Percentiles rank a stretch among this genome's conserved stretches.
phyloP scores from a whole-genome alignment of 2,888 invertebrate genomes.

The Silvanus unidentatus region DNA sequence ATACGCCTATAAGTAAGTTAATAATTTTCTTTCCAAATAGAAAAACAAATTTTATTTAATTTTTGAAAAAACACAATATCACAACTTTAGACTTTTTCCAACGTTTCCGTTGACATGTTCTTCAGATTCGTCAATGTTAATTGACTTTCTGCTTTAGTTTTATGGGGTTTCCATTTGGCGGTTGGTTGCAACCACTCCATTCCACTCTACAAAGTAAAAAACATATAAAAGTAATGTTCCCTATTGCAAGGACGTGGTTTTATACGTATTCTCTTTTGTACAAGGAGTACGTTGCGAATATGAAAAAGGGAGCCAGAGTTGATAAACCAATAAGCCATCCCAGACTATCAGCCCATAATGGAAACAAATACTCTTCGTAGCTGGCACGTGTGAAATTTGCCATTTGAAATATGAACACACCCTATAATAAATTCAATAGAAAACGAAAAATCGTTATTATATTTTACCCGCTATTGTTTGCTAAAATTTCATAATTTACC shows the following conservation, averaged over 20 bases:
- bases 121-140: slow-evolving; percentile 14
- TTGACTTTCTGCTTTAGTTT: slow-evolving; percentile 29
- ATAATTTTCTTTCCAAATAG: too few relatives aligned
- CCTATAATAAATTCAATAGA: slow-evolving; percentile 47
- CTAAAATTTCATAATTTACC: too few relatives aligned
- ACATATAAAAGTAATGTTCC: background rate
- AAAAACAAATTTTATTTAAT: too few relatives aligned
- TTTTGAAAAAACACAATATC: too few relatives aligned
- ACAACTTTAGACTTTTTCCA: too few relatives aligned
- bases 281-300: slow-evolving; percentile 52
- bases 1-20: too few relatives aligned
- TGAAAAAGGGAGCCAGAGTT: slow-evolving; percentile 64
- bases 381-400: slow-evolving; percentile 57
- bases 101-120: too few relatives aligned
- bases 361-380: slow-evolving; percentile 64
- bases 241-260: background rate
- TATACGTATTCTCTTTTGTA: slow-evolving; percentile 42
- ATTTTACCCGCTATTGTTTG: too few relatives aligned
- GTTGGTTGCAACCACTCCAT: slow-evolving; percentile 50
- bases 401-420: slow-evolving; percentile 67
- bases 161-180: slow-evolving; percentile 49
- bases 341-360: slow-evolving; percentile 61
- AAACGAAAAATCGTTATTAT: too few relatives aligned
- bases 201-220: slow-evolving; percentile 46
- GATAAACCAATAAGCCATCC: slow-evolving; percentile 68